A percentile compares a stretch with the other conserved stretches of the same genome.
phyloP scores from a whole-genome alignment of 2,113 vertebrate genomes.

The Acrocephalus arundinaceus region DNA sequence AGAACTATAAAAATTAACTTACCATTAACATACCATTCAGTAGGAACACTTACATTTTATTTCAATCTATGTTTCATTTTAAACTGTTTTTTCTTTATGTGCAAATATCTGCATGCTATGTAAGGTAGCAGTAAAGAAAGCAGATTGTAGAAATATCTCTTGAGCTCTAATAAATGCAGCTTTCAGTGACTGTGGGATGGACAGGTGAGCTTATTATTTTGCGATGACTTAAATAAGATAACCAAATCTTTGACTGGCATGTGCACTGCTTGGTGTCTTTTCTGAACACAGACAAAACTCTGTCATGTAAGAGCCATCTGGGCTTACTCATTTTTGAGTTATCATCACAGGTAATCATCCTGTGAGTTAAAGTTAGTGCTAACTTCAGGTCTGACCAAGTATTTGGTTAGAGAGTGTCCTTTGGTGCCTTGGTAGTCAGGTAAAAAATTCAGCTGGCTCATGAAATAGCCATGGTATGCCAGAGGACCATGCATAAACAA shows the following conservation, averaged over 20 bases:
- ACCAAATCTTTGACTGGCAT: not conserved
- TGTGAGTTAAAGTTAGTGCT: not conserved
- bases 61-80: not conserved
- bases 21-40: not conserved
- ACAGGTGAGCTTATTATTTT: not conserved
- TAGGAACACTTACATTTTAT: not conserved
- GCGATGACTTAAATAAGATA: fast-evolving
- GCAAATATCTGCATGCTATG: not conserved
- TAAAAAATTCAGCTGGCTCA: not conserved
- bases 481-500: fast-evolving
- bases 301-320: not conserved
- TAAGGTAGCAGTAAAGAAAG: not conserved
- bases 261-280: not conserved
- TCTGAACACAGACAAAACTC: not conserved
- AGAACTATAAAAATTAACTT: not conserved
- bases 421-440: not conserved
- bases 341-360: not conserved
- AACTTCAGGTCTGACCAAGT: not conserved
- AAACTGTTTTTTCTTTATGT: not conserved
- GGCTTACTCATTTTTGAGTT: not conserved
- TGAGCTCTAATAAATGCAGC: not conserved
- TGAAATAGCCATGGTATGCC: not conserved
- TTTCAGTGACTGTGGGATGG: not conserved
- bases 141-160: not conserved
- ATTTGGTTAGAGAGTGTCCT: not conserved